Percentiles rank a stretch among this genome's conserved stretches.
Evolutionary conservation across 2,888 invertebrate genomes (phyloP).

Genomic region (Pollenia angustigena): DNA sequence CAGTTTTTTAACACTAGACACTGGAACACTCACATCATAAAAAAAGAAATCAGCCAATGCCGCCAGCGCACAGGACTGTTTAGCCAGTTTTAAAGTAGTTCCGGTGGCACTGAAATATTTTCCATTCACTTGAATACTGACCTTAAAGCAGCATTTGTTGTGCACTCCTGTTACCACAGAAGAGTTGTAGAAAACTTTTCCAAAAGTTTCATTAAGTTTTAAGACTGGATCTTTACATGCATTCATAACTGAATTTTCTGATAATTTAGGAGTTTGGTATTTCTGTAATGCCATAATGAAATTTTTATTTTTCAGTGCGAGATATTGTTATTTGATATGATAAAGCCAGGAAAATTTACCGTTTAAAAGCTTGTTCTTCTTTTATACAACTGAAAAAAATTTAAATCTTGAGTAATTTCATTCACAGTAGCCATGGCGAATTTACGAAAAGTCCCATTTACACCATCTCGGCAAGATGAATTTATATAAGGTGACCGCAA

Average conservation of each 20-base stretch:
- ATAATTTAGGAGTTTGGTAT: not conserved
- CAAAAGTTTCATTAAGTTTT: not conserved
- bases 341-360: conserved; percentile 17
- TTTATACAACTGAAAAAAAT: not conserved
- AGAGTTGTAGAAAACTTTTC: not conserved
- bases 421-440: not conserved
- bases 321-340: not conserved
- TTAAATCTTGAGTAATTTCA: not conserved
- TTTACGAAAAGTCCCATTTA: too few species aligned
- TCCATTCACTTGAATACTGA: not conserved
- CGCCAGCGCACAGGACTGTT: conserved; percentile 2
- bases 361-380: conserved; percentile 22
- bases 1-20: not conserved
- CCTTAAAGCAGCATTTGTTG: conserved; percentile 62
- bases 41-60: conserved; percentile 8
- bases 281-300: not conserved
- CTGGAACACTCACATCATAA: too few species aligned
- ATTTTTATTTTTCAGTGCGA: too few species aligned
- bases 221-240: conserved; percentile 17
- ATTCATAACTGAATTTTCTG: not conserved
- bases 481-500: too few species aligned
- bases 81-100: conserved; percentile 20
- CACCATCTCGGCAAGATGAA: too few species aligned
- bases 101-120: conserved; percentile 14
- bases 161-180: conserved; percentile 43